Base-by-base conservation (phyloP, 2,113 vertebrate genomes). In the Burhinus bistriatus region DNA sequence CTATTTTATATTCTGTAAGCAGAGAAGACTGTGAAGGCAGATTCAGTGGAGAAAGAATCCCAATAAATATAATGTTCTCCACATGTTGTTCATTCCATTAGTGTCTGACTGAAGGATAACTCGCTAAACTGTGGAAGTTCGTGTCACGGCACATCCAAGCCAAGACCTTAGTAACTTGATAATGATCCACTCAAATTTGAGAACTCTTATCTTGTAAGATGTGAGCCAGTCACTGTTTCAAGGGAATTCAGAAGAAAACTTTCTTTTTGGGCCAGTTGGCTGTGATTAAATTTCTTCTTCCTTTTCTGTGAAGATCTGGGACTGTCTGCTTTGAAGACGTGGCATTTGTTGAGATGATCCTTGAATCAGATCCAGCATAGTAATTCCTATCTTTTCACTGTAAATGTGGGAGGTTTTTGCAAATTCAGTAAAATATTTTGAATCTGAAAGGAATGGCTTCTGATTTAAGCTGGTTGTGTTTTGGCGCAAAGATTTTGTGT, bases 41-140 rank as follows among this genome's bases (percentile, higher is more conserved):
- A 81, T 73, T 83, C 42, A 44, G 34, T 49, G 69, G n/a, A 71
- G 90, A 71, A 95, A 79, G 36, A 87, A 85, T 92, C 89, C 57
- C 25, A 95, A 49, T 92, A 89, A 93, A 89, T 84, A 15, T 76
- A 85, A 80, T 88, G 40, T 36, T 61, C 78, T 89, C 95, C 96
- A 96, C 87, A 91, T 96, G 95, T 71, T 76, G 86, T 92, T 95
- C 49, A 85, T 95, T 92, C 89, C 40, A 3, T 64, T 81, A 59
- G 65, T 59, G 47, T 89, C 83, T 90, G 89, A 30, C 59, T 89
- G 89, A 90, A 83, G 86, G 52, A 47, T 59, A 90, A 49, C 49
- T 88, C 7, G 7, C 75, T 77, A 17, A 92, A 70, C 64, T 86
- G 59, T 81, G 79, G 57, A 84, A 57, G 69, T 69, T 52, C 21